Conservation (phyloP, 2,797 vertebrate genomes). For the Setipinna tenuifilis region DNA sequence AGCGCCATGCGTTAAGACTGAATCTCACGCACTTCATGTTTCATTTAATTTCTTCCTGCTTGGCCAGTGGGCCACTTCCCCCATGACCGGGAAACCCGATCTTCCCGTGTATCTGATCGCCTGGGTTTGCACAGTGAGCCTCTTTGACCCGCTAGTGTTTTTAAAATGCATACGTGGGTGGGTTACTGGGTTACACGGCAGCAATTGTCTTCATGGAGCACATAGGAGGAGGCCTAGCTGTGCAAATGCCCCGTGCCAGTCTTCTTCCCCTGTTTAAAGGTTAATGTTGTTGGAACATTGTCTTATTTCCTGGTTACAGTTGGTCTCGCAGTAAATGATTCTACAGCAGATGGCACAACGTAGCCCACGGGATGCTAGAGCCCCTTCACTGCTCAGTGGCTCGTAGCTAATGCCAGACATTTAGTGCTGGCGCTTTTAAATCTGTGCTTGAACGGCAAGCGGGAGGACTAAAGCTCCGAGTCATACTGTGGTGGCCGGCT, state of each 20-base stretch:
- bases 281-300: neutral
- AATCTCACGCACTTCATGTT: slow-evolving; percentile 25
- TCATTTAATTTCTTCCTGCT: slow-evolving; percentile 24
- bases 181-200: neutral
- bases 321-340: neutral
- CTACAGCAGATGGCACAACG: neutral
- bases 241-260: neutral
- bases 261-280: neutral
- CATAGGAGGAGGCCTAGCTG: neutral
- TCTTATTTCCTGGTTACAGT: neutral
- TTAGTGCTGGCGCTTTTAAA: neutral
- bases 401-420: neutral
- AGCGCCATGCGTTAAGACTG: neutral
- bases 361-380: neutral
- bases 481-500: neutral
- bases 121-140: neutral
- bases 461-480: neutral
- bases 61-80: slow-evolving; percentile 10
- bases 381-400: slow-evolving; percentile 11
- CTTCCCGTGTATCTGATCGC: neutral
- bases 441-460: neutral
- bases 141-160: neutral
- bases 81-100: neutral
- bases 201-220: neutral
- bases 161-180: neutral